Base-by-base conservation (phyloP, 2,888 invertebrate species). In the Spodoptera picta region DNA sequence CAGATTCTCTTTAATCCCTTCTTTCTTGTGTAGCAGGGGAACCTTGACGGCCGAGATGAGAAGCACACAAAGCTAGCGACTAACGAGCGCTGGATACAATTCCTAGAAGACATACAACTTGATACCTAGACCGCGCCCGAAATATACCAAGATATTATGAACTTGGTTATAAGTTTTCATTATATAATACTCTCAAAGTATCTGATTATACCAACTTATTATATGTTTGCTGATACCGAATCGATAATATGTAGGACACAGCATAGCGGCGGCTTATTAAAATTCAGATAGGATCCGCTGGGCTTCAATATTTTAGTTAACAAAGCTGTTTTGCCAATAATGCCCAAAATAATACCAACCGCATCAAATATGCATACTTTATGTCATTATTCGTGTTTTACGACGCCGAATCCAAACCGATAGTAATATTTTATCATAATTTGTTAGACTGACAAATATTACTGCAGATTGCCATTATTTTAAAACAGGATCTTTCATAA, bases 1-100 rank as follows among this genome's bases (percentile, higher is more conserved):
- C 49, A 42, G 43, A 50, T 53, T 64, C 52, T 61, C 59, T 75
- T 63, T 63, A 75, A 70, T 69, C 64, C 70, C 78, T 69, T 73
- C 65, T 65, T 73, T 63, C 67, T 59, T 54, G 73, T 72, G 65
- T 50, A 60, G 48, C 56, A 57, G 51, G 50, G 59, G 49, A 50
- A 65, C 55, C 65, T 66, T 54, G 71, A 71, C 73, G 42, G 68
- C 12, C 44, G 61, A 54, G 64, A 52, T 50, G 57, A 36, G 56
- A 24, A 65, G 55, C 42, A 45, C 41, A 69, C 69, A 76, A 72
- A 72, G 72, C 58, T 4, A 45, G 43, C 46, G 53, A 24, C 55
- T 48, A 66, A 46, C 54, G 46, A 47, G 10, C 55, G 49, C 49
- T 36, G 47, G 53, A 50, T 42, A 24, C 24, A 60, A 46, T 63